Evolutionary conservation across 2,797 vertebrate species (phyloP), one percentile per base, ranked within the genome.

Genomic region (Chloroceryle amazona): DNA sequence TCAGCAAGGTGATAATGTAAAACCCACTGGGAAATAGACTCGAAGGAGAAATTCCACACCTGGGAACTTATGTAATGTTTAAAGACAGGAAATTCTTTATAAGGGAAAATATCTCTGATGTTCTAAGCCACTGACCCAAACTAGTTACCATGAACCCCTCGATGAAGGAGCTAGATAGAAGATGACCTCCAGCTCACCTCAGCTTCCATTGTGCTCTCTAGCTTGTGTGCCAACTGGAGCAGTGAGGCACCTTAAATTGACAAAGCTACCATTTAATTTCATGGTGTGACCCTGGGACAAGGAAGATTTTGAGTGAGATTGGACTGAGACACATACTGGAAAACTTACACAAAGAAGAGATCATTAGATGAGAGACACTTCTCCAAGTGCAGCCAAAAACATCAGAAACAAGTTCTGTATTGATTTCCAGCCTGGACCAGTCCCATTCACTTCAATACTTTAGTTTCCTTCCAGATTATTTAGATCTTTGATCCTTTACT

Each of bases 1-100:
- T 92, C 81, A 85, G 41, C 23, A 63, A 90, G 60, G 67, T 85
- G 96, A 93, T 81, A 85, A 87, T 49, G 67, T 83, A 89, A 94
- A 93, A 58, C 57, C 46, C 58, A 42, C 63, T 68, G 78, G 79
- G 72, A 97, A 93, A 73, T 7, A 31, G 41, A 82, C 13, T 29
- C 61, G 72, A 72, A 95, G 71, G 82, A 93, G 75, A 92, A 95
- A 94, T 90, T 90, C 81, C 84, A 66, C 1, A 21, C 54, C 62
- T 90, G 68, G 71, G 42, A 84, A 88, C 19, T 67, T 60, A 85
- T 66, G 87, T 82, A 85, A 90, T 72, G 70, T 81, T 93, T 94
- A 94, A 75, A 78, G 86, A 49, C 58, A 89, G 86, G 72, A 93
- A 94, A 71, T 80, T 47, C 41, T 74, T 70, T 71, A 66, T 72